These are phyloP conservation scores for Eumaeus atala DNA, from an alignment of 1,140 invertebrate genomes.

Conservation along the genomic window DNA sequence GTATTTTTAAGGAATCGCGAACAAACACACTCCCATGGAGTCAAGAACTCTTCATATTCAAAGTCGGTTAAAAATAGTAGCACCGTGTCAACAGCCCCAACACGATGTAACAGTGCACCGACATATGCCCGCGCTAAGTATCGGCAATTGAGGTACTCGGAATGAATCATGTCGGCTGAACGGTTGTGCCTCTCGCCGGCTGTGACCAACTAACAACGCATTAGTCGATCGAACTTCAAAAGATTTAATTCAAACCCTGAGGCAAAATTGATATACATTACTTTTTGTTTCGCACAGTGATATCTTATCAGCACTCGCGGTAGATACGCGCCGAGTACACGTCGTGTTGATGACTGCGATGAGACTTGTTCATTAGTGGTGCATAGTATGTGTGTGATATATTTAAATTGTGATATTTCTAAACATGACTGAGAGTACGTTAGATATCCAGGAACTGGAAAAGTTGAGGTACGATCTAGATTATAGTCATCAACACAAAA, in stretches of 20 bases:
- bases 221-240: not conserved
- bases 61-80: not conserved
- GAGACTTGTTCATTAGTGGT: constrained; percentile 35
- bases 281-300: constrained; percentile 37
- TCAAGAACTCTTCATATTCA: too few species aligned
- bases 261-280: not conserved
- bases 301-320: constrained; percentile 64
- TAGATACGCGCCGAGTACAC: constrained; percentile 42
- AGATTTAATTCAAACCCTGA: not conserved
- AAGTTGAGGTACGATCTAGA: constrained; percentile 47
- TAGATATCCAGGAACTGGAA: constrained; percentile 51
- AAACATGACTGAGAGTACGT: constrained; percentile 45
- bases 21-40: not conserved
- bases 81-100: constrained; percentile 7
- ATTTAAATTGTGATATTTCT: constrained; percentile 16
- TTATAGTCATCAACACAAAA: too few species aligned
- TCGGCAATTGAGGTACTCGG: constrained; percentile 18
- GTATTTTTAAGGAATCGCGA: not conserved
- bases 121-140: not conserved
- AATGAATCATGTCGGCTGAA: constrained; percentile 21
- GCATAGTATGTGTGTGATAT: constrained; percentile 21
- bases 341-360: constrained; percentile 38
- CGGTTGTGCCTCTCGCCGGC: constrained; percentile 14
- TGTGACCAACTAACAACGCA: too few species aligned
- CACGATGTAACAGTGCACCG: not conserved